These are phyloP conservation scores for Gadopsis marmoratus DNA, from an alignment of 2,797 vertebrate species.

Conservation along the genomic window DNA sequence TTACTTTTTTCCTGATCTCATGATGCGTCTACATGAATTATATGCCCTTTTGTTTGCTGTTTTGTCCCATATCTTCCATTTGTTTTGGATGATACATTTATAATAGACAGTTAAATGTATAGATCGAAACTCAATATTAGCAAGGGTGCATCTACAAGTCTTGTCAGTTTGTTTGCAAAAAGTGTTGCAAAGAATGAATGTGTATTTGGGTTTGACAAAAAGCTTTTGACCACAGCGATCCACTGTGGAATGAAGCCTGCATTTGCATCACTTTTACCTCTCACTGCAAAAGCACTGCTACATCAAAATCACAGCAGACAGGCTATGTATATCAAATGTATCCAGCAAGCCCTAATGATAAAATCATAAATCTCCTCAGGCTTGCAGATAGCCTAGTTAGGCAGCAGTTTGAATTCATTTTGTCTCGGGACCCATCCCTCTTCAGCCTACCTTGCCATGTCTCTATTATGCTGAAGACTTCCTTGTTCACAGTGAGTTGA, in stretches of 20 bases:
- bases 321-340: conserved; percentile 59
- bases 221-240: conserved; percentile 32
- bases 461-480: conserved; percentile 42
- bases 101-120: neutral
- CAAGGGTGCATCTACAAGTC: neutral
- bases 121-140: conserved; percentile 1
- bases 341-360: conserved; percentile 60
- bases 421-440: conserved; percentile 56
- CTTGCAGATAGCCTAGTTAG: conserved; percentile 70
- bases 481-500: conserved; percentile 61
- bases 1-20: conserved; percentile 5
- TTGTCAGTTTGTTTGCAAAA: conserved; percentile 22
- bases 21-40: conserved; percentile 25
- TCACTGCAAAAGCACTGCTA: conserved; percentile 28
- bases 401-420: conserved; percentile 62
- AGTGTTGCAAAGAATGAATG: conserved; percentile 16
- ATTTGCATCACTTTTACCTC: conserved; percentile 37
- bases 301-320: conserved; percentile 50
- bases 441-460: conserved; percentile 41
- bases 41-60: neutral
- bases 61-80: conserved; percentile 3
- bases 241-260: conserved; percentile 36
- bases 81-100: neutral
- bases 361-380: conserved; percentile 67
- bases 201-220: conserved; percentile 21